These are phyloP conservation scores for Cyprinus carpio DNA, from an alignment of 2,113 vertebrate genomes.

Conservation along the genomic window DNA sequence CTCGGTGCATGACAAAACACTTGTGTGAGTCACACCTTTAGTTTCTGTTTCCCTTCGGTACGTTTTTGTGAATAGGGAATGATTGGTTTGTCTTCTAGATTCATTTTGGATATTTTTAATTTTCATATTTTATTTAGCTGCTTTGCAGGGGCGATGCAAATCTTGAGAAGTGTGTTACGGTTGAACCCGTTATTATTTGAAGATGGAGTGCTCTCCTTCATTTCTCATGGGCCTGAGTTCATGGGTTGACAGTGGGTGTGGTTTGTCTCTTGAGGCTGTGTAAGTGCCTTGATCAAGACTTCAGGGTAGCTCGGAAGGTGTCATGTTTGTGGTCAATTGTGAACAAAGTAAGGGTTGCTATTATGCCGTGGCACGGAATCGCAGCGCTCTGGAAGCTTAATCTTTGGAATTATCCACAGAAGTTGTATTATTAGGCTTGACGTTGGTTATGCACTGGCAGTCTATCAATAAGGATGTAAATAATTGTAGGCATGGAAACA, in stretches of 20 bases:
- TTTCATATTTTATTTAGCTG: background rate
- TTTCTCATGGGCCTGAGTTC: conserved; percentile 3
- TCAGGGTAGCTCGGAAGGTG: too few relatives aligned
- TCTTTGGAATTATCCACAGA: conserved; percentile 17
- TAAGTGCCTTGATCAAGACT: too few relatives aligned
- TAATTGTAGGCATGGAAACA: conserved; percentile 12
- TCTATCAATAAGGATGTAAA: conserved; percentile 42
- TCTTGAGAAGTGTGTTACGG: background rate
- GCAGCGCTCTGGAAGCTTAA: background rate
- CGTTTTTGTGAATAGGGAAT: background rate
- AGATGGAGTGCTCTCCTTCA: background rate
- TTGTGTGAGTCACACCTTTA: background rate
- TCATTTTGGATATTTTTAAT: background rate
- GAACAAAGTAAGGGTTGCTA: background rate
- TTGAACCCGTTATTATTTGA: conserved; percentile 22
- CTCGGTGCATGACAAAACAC: conserved; percentile 5
- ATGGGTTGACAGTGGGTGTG: too few relatives aligned
- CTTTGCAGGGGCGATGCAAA: background rate
- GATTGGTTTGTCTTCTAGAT: conserved; percentile 1
- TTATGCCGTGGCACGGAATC: background rate
- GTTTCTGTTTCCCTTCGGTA: background rate
- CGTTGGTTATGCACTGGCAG: background rate
- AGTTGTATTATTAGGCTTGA: background rate
- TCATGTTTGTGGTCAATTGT: too few relatives aligned
- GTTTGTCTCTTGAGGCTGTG: too few relatives aligned